Conservation (phyloP, 2,888 invertebrate species). For the Tridacna gigas region DNA sequence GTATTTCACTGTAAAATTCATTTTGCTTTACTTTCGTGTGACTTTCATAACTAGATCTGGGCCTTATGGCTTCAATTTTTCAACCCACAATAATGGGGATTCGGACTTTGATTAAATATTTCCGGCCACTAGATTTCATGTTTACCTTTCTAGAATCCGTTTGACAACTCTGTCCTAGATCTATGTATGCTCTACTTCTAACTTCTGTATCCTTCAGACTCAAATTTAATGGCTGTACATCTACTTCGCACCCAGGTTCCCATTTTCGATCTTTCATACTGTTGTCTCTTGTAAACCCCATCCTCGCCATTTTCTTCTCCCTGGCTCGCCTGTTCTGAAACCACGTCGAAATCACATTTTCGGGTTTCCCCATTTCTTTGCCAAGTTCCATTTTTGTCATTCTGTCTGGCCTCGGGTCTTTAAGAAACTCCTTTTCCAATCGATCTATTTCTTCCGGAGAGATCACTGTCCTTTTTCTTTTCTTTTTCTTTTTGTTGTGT, state of each 20-base stretch:
- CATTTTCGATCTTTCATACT: no score
- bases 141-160: no score
- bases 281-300: background rate
- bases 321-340: conserved; percentile 63
- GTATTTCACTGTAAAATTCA: no score
- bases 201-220: conserved; percentile 1
- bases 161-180: no score
- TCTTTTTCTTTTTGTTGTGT: conserved; percentile 84
- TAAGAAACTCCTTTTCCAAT: conserved; percentile 42
- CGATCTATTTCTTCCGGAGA: conserved; percentile 50
- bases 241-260: background rate
- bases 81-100: no score
- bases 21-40: no score
- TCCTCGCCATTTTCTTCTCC: conserved; percentile 35
- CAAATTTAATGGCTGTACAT: background rate
- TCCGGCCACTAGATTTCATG: no score
- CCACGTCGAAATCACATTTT: conserved; percentile 61
- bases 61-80: no score
- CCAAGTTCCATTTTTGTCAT: conserved; percentile 52
- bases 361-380: conserved; percentile 50
- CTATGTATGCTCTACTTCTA: no score
- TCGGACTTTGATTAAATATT: no score
- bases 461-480: conserved; percentile 58
- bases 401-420: conserved; percentile 46
- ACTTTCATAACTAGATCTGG: no score